A percentile compares a stretch with the other conserved stretches of the same genome.
Conservation (phyloP, 1,140 invertebrate species). For the Neotoxoptera formosana region DNA sequence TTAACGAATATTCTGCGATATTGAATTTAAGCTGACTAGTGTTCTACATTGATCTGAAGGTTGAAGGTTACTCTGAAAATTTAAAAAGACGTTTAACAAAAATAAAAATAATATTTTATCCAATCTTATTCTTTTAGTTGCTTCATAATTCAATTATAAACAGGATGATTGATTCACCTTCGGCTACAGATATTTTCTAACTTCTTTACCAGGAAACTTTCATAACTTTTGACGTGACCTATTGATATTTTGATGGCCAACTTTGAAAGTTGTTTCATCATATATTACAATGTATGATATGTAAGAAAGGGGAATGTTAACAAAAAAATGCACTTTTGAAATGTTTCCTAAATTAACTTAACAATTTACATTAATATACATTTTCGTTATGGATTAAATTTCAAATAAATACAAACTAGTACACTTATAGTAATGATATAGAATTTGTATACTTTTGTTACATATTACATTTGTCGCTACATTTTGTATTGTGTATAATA, state of each 20-base stretch:
- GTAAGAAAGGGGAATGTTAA: not conserved
- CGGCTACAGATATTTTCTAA: slow-evolving; percentile 42
- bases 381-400: not conserved
- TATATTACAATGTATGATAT: not conserved
- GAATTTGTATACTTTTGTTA: not conserved
- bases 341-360: not conserved
- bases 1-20: not conserved
- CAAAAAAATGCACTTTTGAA: not conserved
- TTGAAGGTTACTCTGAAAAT: not conserved
- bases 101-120: not conserved
- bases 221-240: slow-evolving; percentile 8
- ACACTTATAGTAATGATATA: not conserved
- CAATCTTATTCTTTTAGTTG: slow-evolving; percentile 21
- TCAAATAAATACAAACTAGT: not conserved
- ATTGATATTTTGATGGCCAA: slow-evolving; percentile 3
- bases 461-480: not conserved
- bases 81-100: not conserved
- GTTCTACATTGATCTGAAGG: not conserved
- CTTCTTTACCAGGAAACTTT: slow-evolving; percentile 31
- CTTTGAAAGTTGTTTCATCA: not conserved
- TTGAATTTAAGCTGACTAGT: not conserved
- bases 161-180: slow-evolving; percentile 45
- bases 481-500: not conserved
- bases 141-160: slow-evolving; percentile 45
- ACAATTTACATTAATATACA: not conserved